Evolutionary conservation across 2,888 invertebrate species (phyloP).

Genomic region (Pecten maximus): DNA sequence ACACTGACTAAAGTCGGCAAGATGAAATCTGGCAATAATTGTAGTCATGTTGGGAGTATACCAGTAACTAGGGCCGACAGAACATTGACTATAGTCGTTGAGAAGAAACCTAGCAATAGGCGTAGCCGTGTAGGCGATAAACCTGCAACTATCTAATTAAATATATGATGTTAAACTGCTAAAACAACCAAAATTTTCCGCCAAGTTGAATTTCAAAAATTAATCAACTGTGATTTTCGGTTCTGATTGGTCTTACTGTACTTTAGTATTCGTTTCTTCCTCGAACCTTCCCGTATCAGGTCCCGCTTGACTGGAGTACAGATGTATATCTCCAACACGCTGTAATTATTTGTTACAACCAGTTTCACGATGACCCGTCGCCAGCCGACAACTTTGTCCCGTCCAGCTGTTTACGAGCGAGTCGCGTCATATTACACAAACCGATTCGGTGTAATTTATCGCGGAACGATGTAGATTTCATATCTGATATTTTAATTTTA

Average conservation of each 20-base stretch:
- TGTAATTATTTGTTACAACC: not conserved
- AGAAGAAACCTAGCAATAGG: no score
- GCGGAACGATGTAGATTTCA: not conserved
- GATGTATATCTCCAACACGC: not conserved
- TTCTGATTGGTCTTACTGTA: not conserved
- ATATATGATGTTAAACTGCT: no score
- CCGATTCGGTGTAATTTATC: not conserved
- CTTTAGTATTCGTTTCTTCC: not conserved
- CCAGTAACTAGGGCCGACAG: no score
- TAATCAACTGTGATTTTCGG: no score
- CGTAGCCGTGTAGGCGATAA: no score
- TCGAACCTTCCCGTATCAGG: not conserved
- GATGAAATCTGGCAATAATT: no score
- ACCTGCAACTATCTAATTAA: no score
- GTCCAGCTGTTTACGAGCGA: not conserved
- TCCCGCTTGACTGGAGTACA: not conserved
- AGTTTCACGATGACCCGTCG: not conserved
- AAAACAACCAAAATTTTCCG: no score
- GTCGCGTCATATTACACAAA: constrained; percentile 13
- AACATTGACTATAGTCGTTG: no score
- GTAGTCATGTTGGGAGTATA: no score
- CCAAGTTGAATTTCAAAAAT: no score
- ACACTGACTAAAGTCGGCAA: no score
- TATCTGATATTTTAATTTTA: not conserved
- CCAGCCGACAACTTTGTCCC: constrained; percentile 20